A percentile compares a stretch with the other conserved stretches of the same genome.
Evolutionary conservation across 2,797 vertebrate genomes (phyloP).

Genomic region (Picus viridis): DNA sequence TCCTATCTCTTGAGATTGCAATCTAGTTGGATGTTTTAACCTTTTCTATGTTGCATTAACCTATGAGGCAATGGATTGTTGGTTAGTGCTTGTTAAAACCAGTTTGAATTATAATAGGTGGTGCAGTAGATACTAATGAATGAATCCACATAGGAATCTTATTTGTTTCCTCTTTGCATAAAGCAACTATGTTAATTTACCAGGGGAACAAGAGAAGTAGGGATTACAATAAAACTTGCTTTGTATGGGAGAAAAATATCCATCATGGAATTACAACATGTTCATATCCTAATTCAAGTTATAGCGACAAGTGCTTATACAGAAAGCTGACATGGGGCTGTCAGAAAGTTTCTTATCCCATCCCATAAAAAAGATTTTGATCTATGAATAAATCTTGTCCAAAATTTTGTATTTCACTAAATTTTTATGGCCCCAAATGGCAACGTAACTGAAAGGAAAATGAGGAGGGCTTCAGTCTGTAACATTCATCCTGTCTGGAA

Average conservation of each 20-base stretch:
- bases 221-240: neutral
- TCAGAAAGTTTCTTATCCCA: neutral
- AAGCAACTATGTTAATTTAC: neutral
- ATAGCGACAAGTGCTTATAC: neutral
- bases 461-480: neutral
- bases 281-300: neutral
- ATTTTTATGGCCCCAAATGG: neutral
- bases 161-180: neutral
- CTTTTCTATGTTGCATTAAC: neutral
- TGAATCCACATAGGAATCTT: neutral
- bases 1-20: neutral
- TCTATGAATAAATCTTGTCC: neutral
- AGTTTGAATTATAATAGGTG: neutral
- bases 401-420: neutral
- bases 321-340: accelerated
- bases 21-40: neutral
- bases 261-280: neutral
- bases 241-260: neutral
- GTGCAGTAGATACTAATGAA: neutral
- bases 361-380: neutral
- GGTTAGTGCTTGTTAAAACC: neutral
- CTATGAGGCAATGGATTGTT: neutral
- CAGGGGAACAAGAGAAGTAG: neutral
- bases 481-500: neutral
- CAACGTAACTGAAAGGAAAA: neutral